Conservation (phyloP, 2,797 vertebrate species). For the Mergus octosetaceus region DNA sequence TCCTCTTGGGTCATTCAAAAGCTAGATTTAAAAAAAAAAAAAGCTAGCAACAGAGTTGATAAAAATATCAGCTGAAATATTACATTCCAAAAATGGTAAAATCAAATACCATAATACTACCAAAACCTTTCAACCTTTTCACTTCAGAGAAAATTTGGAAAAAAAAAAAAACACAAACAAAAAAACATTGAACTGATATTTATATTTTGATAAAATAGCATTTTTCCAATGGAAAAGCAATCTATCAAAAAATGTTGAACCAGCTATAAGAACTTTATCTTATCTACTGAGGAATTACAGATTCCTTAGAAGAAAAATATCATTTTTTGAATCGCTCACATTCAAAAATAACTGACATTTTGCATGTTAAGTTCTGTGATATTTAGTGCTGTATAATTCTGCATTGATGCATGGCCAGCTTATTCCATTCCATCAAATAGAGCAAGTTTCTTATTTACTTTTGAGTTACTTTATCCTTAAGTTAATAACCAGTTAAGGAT, state of each 20-base stretch:
- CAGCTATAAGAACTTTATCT: conserved; percentile 2
- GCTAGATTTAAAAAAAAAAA: background rate
- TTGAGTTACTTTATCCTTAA: background rate
- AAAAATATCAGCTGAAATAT: background rate
- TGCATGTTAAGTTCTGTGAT: background rate
- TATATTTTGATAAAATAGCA: background rate
- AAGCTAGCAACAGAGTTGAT: background rate
- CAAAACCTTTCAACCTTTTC: conserved; percentile 14
- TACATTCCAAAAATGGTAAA: background rate
- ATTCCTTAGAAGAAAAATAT: background rate
- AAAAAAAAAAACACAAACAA: too few species aligned
- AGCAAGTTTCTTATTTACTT: background rate
- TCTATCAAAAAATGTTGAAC: background rate
- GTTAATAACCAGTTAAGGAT: background rate
- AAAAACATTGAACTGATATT: background rate
- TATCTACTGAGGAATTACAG: background rate
- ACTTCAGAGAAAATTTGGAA: conserved; percentile 1
- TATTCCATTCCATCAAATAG: background rate
- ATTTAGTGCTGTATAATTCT: background rate
- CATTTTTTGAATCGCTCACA: background rate
- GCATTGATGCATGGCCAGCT: background rate
- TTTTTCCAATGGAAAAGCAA: background rate
- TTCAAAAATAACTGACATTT: background rate
- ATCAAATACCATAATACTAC: background rate
- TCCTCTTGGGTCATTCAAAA: background rate